phyloP scores from a whole-genome alignment of 2,113 vertebrate species.

The Forbesichthys agassizii region DNA sequence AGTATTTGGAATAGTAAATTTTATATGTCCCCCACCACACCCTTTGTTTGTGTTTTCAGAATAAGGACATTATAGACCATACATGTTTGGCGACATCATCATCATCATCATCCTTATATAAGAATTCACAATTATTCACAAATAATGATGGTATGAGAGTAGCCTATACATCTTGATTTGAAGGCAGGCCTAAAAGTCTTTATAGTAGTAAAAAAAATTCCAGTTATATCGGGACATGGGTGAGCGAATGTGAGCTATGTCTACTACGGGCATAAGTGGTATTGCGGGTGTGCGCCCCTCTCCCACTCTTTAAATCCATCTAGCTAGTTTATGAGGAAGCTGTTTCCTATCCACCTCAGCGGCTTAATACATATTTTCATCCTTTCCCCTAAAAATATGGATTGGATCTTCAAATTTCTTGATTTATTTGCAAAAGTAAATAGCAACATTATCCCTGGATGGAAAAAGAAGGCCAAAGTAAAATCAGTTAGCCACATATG shows the following conservation, averaged over 20 bases:
- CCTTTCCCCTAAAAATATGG: conserved; percentile 3
- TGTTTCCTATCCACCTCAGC: conserved; percentile 13
- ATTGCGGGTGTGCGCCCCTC: conserved; percentile 58
- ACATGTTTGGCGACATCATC: background rate
- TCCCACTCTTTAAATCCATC: conserved; percentile 48
- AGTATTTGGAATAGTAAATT: too few species aligned
- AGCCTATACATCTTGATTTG: conserved; percentile 55
- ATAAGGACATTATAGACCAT: background rate
- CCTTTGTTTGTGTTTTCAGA: background rate
- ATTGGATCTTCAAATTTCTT: conserved; percentile 8
- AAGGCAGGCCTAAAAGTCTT: conserved; percentile 39
- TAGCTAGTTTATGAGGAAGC: conserved; percentile 44
- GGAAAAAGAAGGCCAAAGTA: conserved; percentile 13
- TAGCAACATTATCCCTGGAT: background rate
- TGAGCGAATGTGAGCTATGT: conserved; percentile 80
- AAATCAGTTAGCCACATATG: conserved; percentile 33
- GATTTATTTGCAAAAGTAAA: background rate
- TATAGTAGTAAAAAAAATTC: conserved; percentile 77
- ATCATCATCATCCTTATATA: background rate
- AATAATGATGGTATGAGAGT: conserved; percentile 40
- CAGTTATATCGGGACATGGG: conserved; percentile 78
- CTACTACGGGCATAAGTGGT: conserved; percentile 66
- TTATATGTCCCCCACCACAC: too few species aligned
- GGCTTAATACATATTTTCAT: conserved; percentile 8
- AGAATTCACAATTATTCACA: conserved; percentile 17